Evolutionary conservation across 2,888 invertebrate genomes (phyloP), one percentile per base, ranked within the genome.

Genomic region (Xestia sexstrigata): DNA sequence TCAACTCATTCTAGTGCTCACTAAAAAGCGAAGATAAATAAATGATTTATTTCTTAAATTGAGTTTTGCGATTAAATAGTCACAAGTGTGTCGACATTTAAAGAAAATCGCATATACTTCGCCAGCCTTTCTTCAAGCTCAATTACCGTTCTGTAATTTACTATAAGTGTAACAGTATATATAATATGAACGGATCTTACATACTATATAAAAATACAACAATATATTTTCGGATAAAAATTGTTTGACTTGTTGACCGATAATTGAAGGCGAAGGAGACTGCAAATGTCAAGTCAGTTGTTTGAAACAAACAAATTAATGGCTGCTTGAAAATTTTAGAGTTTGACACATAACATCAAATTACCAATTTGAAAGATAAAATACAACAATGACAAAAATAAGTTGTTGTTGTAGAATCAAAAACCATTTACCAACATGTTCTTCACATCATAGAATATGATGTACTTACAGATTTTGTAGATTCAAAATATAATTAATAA

Each of bases 141-240:
- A 87, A 87, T 89, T 85, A 84, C 66, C 86, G 80, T 87, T 89
- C 90, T 87, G 86, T 89, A 86, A 79, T 89, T 88, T 84, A 87
- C 79, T 86, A 88, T 88, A 86, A 70, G 77, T 85, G 79, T 90
- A 87, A 88, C 87, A 88, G 79, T 84, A 91, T 89, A 91, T 65
- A 42, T 65, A 65, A 90, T 92, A 93, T 91, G 92, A 95, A 95
- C 93, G 91, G 88, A 71, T 92, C 95, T 96, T 95, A 95, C 91
- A 88, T 86, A 94, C 95, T 96, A 95, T 93, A 94, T 94, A 95
- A 96, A 95, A 95, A 95, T 96, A 96, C 95, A 95, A 96, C 95
- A 96, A 96, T 94, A 90, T 92, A 91, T 82, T 91, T 89, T 92
- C 90, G 86, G 90, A 85, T 86, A 89, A 90, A 91, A 92, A 87